A percentile compares a stretch with the other conserved stretches of the same genome.
Evolutionary conservation across 2,888 invertebrate species (phyloP).

Genomic region (Drosophila anceps): DNA sequence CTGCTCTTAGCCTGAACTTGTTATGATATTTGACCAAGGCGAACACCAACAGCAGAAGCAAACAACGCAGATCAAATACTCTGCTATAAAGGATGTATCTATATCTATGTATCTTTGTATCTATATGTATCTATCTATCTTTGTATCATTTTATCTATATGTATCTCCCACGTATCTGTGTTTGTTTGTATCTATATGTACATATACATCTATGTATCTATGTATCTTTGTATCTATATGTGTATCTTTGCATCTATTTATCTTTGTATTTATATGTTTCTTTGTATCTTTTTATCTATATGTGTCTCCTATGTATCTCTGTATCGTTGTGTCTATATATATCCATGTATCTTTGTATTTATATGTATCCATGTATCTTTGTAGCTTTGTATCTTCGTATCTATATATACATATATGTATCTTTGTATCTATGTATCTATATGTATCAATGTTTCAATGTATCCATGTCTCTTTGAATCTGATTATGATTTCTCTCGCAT

Average conservation of each 20-base stretch:
- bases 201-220: not conserved
- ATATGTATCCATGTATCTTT: not conserved
- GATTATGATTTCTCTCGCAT: not conserved
- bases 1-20: slow-evolving; percentile 40
- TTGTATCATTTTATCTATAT: not conserved
- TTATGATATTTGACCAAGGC: slow-evolving; percentile 52
- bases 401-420: not conserved
- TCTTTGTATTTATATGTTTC: not conserved
- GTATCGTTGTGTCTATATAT: not conserved
- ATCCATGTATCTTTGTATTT: not conserved
- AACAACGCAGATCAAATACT: slow-evolving; percentile 17
- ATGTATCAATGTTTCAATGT: not conserved
- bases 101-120: not conserved
- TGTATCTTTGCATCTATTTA: not conserved
- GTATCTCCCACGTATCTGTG: too few relatives aligned
- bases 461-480: not conserved
- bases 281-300: not conserved
- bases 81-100: slow-evolving; percentile 5
- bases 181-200: not conserved
- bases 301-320: not conserved
- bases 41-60: not conserved
- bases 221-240: not conserved
- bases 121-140: not conserved
- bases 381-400: not conserved
- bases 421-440: not conserved